Evolutionary conservation across 2,888 invertebrate genomes (phyloP).

Genomic region (Tanytarsus gracilentus): DNA sequence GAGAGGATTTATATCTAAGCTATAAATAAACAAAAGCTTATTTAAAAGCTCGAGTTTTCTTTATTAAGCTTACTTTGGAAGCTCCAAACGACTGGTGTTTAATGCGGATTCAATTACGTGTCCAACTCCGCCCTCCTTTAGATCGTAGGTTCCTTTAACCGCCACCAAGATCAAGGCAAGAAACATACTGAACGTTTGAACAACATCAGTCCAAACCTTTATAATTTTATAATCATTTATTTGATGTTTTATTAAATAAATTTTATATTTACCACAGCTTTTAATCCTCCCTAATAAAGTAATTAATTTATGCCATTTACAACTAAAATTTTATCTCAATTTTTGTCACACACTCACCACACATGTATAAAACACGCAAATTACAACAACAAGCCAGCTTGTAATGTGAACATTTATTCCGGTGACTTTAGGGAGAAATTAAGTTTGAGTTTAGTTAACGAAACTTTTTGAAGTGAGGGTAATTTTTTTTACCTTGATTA

Average conservation of each 20-base stretch:
- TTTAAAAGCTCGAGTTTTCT: background rate
- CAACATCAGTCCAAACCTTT: constrained; percentile 59
- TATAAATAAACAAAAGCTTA: constrained; percentile 38
- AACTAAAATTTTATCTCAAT: background rate
- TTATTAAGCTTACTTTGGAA: constrained; percentile 51
- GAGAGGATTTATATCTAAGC: constrained; percentile 68
- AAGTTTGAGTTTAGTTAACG: constrained; percentile 12
- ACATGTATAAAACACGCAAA: constrained; percentile 81
- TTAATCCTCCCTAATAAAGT: constrained; percentile 58
- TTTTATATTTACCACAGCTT: constrained; percentile 71
- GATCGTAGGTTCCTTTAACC: constrained; percentile 62
- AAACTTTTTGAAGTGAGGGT: no score
- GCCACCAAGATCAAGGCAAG: constrained; percentile 64
- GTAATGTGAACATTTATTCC: constrained; percentile 74
- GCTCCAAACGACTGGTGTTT: constrained; percentile 60
- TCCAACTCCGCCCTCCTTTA: constrained; percentile 52
- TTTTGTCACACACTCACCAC: constrained; percentile 50
- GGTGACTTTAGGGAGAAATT: constrained; percentile 55
- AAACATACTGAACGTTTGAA: constrained; percentile 69
- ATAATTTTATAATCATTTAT: constrained; percentile 59
- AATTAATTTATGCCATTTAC: background rate
- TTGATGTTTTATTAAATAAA: no score
- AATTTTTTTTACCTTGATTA: constrained; percentile 55
- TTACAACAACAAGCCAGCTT: constrained; percentile 71
- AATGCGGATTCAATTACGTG: constrained; percentile 58